Evolutionary conservation across 2,797 vertebrate genomes (phyloP), one percentile per base, ranked within the genome.

Genomic region (Enteromius unitaeniatus): DNA sequence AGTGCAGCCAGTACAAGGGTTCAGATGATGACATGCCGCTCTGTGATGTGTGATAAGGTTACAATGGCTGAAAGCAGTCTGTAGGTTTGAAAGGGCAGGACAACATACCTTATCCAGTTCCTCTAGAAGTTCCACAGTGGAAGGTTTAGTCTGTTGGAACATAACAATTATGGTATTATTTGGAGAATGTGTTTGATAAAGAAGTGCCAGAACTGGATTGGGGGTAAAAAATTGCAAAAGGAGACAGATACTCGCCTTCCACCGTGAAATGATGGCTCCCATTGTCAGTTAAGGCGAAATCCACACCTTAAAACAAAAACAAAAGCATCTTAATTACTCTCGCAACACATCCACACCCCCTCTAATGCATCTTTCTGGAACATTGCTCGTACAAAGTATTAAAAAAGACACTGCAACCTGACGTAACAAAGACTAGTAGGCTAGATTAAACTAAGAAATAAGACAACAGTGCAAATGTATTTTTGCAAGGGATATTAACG

Each of bases 121-220:
- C 93, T 99, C 97, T 92, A 99, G 92, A 88, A 97, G 92, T 89
- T 99, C 97, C 85, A 98, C 94, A 49, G 97, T 98, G 62, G 97
- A 97, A 89, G 94, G 95, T 88, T 98, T 99, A 79, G 94, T 90
- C 97, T 99, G 91, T 84, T 89, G 81, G 8, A 91, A 21, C 53
- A 84, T 28, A 62, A 13, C 3, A 13, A 17, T 47, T 21, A n/a
- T 1, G 34, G 26, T 26, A 76, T 55, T 60, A 14, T 47, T 34
- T 34, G 45, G 11, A 67, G 31, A 7, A 40, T 11, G 10, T 2
- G 23, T 26, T 23, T 73, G n/a, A 4, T 23, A 37, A 37, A 21
- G 10, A 19, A 37, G 11, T 15, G 2, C 23, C 31, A 64, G 26
- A 17, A 64, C 60, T 64, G 26, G 60, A 31, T 21, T 31, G 14